A percentile compares a stretch with the other conserved stretches of the same genome.
These are phyloP conservation scores for Eupithecia exiguata DNA, from an alignment of 2,888 invertebrate species.

Conservation along the genomic window DNA sequence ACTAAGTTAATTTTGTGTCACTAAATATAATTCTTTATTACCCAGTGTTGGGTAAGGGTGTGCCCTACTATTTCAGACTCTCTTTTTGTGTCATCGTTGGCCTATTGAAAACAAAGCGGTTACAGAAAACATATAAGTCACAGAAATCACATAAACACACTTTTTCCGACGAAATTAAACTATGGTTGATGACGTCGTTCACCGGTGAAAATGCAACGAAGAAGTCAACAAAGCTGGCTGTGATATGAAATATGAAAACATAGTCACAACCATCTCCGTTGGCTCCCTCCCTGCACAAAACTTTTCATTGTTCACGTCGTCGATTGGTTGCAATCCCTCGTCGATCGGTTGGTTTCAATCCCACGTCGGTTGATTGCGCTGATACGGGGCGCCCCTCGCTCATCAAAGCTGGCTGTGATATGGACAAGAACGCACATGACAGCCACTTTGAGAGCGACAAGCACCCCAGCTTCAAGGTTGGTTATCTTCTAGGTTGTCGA, in stretches of 20 bases:
- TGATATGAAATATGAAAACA: conserved; percentile 92
- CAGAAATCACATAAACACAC: background rate
- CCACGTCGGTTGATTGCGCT: background rate
- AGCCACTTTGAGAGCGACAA: conserved; percentile 95
- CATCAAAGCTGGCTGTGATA: conserved; percentile 99
- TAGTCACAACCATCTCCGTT: conserved; percentile 93
- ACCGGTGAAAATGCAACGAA: conserved; percentile 27
- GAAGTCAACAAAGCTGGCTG: conserved; percentile 91
- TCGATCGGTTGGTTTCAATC: background rate
- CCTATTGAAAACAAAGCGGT: background rate
- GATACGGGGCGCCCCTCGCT: conserved; percentile 82
- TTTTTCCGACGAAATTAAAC: background rate
- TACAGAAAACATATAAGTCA: background rate
- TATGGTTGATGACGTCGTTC: background rate
- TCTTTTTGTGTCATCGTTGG: background rate
- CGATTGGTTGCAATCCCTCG: background rate
- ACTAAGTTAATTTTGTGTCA: background rate
- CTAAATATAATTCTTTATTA: background rate
- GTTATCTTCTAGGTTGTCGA: background rate
- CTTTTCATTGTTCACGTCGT: background rate
- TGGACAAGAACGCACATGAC: conserved; percentile 90
- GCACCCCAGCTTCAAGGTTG: conserved; percentile 10
- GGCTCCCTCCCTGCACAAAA: conserved; percentile 63
- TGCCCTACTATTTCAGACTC: background rate
- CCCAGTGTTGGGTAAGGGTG: background rate